Conservation (phyloP, 2,113 vertebrate species). For the Nerophis lumbriciformis region DNA sequence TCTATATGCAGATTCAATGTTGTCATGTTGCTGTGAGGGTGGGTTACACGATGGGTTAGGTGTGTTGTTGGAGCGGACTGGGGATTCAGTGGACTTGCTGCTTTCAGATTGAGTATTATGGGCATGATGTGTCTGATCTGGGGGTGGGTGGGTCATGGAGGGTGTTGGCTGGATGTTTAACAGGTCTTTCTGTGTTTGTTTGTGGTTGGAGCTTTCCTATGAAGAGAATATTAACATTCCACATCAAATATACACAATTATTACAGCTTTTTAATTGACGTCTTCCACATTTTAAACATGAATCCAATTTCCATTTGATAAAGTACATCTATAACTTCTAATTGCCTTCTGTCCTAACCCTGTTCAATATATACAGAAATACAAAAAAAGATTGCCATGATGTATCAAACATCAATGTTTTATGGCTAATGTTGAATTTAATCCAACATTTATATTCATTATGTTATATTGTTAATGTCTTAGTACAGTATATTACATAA, state of each 20-base stretch:
- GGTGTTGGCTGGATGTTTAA: background rate
- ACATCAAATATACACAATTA: background rate
- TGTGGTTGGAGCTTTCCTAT: slow-evolving; percentile 11
- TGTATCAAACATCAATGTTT: no score
- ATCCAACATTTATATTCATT: no score
- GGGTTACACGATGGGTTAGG: background rate
- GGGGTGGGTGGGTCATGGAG: background rate
- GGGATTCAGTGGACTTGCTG: background rate
- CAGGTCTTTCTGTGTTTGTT: background rate
- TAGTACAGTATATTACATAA: no score
- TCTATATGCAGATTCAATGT: background rate
- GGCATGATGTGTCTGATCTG: slow-evolving; percentile 8
- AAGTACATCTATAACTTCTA: no score
- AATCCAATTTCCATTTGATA: no score
- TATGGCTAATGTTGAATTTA: no score
- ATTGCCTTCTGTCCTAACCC: no score
- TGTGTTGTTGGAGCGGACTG: background rate
- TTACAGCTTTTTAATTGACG: no score
- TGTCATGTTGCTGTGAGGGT: background rate
- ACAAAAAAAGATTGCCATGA: no score
- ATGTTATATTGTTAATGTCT: no score
- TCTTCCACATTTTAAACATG: no score
- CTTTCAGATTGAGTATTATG: background rate
- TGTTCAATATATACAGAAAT: no score
- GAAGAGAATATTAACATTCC: background rate